These are phyloP conservation scores for Hylyphantes graminicola DNA, from an alignment of 1,140 invertebrate species.

Conservation along the genomic window DNA sequence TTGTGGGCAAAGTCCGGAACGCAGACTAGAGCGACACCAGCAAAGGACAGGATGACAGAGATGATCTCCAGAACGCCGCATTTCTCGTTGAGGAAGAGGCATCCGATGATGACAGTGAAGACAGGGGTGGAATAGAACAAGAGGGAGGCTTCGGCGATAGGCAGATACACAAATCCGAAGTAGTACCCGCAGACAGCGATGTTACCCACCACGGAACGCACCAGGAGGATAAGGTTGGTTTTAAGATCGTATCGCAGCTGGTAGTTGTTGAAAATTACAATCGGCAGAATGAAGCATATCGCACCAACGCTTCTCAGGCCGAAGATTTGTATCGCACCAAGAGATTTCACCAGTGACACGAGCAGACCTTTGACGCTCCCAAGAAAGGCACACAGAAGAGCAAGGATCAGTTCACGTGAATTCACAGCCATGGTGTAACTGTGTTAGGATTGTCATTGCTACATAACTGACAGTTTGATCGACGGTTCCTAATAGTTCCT, in stretches of 20 bases:
- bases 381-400: conserved; percentile 37
- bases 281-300: conserved; percentile 11
- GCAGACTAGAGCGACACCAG: conserved; percentile 21
- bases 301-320: conserved; percentile 34
- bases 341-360: conserved; percentile 26
- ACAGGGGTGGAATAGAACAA: conserved; percentile 52
- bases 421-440: conserved; percentile 11
- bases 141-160: conserved; percentile 40
- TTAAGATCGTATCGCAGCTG: conserved; percentile 10
- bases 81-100: conserved; percentile 40
- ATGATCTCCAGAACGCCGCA: conserved; percentile 4
- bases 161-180: conserved; percentile 41
- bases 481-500: not conserved
- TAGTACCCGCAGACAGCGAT: conserved; percentile 50
- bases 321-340: conserved; percentile 50
- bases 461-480: not conserved
- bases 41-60: not conserved
- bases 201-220: conserved; percentile 27
- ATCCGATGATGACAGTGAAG: conserved; percentile 40
- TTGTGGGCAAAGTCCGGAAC: conserved; percentile 19
- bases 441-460: not conserved
- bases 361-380: conserved; percentile 48
- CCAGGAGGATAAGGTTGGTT: conserved; percentile 14
- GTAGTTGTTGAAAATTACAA: conserved; percentile 19
- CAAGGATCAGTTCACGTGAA: conserved; percentile 26